phyloP scores from a whole-genome alignment of 2,113 vertebrate genomes.

The Hippoglossus stenolepis region DNA sequence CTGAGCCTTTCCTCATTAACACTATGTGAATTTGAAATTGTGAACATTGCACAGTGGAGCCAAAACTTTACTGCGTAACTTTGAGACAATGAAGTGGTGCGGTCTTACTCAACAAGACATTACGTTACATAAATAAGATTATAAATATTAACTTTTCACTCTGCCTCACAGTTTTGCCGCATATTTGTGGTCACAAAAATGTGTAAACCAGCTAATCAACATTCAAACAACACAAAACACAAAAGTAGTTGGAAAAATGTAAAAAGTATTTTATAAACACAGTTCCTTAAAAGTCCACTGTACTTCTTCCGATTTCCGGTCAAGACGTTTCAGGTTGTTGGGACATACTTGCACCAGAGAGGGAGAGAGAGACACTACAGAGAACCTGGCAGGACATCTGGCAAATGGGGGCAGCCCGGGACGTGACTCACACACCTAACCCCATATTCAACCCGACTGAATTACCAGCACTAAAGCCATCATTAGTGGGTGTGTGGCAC shows the following conservation, averaged over 20 bases:
- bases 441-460: slow-evolving; percentile 72
- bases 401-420: slow-evolving; percentile 56
- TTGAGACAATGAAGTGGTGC: neutral
- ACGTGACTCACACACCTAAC: slow-evolving; percentile 75
- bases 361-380: slow-evolving; percentile 23
- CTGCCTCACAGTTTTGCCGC: neutral
- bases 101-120: neutral
- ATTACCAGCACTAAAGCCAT: slow-evolving; percentile 78
- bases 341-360: slow-evolving; percentile 33
- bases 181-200: neutral
- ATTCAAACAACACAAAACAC: neutral
- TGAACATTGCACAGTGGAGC: neutral
- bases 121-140: neutral
- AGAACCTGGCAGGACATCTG: slow-evolving; percentile 76
- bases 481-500: slow-evolving; percentile 79
- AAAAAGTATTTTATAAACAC: neutral
- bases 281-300: neutral
- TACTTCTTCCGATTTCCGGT: slow-evolving; percentile 1
- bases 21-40: neutral
- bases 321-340: slow-evolving; percentile 50
- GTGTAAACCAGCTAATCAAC: neutral
- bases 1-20: neutral
- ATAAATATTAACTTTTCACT: neutral
- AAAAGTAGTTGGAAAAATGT: neutral
- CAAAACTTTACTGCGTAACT: neutral